These are phyloP conservation scores for Lontra canadensis DNA, from an alignment of 2,113 vertebrate species.

Conservation along the genomic window DNA sequence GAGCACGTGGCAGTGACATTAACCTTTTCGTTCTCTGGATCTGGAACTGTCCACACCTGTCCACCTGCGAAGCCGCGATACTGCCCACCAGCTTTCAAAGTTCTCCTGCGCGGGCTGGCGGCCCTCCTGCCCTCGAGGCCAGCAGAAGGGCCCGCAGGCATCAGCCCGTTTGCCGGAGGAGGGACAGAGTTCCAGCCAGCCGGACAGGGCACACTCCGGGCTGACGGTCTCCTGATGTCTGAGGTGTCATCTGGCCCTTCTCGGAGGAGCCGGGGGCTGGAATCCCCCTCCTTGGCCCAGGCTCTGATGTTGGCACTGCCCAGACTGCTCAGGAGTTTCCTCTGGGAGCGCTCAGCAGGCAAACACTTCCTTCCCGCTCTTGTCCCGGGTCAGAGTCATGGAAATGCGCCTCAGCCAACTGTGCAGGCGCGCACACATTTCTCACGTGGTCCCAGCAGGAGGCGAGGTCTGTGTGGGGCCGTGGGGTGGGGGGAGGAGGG, in stretches of 20 bases:
- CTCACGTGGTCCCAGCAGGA: not conserved
- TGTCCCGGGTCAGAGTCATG: not conserved
- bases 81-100: fast-evolving
- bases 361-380: not conserved
- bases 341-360: not conserved
- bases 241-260: fast-evolving
- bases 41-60: fast-evolving
- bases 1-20: fast-evolving
- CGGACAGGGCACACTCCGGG: fast-evolving
- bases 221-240: fast-evolving
- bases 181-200: not conserved
- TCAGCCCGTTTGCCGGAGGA: fast-evolving
- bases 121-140: fast-evolving
- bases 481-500: too few species aligned
- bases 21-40: not conserved
- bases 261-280: not conserved
- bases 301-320: too few species aligned
- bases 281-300: fast-evolving
- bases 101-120: fast-evolving
- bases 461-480: not conserved
- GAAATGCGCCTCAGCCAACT: not conserved
- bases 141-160: not conserved
- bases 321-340: not conserved
- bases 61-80: fast-evolving
- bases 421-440: fast-evolving